phyloP scores from a whole-genome alignment of 2,888 invertebrate genomes.

The Cantharis rustica region DNA sequence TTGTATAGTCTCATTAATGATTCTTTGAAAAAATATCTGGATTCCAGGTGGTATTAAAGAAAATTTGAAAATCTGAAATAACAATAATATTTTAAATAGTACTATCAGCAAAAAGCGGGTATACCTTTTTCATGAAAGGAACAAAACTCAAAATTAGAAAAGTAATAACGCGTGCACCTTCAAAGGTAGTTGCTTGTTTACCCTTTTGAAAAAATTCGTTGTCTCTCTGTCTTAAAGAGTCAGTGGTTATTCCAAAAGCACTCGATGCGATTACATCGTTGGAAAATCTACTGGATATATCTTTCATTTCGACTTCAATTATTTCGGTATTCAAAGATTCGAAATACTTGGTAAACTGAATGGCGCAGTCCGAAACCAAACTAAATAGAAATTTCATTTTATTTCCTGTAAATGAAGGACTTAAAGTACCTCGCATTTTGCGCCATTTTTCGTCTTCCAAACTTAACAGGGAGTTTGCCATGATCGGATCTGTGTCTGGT shows the following conservation, averaged over 20 bases:
- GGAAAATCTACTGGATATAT: conserved; percentile 55
- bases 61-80: conserved; percentile 13
- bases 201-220: conserved; percentile 63
- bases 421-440: conserved; percentile 9
- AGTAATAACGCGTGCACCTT: not conserved
- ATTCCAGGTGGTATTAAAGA: not conserved
- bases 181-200: conserved; percentile 55
- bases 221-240: conserved; percentile 59
- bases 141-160: not conserved
- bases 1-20: conserved; percentile 32
- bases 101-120: not conserved
- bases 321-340: conserved; percentile 33
- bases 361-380: conserved; percentile 21
- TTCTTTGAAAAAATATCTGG: conserved; percentile 28
- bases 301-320: conserved; percentile 53
- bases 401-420: conserved; percentile 18
- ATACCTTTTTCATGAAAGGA: not conserved
- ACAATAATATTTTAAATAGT: no score
- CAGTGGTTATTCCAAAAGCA: conserved; percentile 60
- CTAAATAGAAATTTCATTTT: conserved; percentile 18
- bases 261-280: conserved; percentile 62
- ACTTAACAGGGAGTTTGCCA: not conserved
- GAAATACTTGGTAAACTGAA: conserved; percentile 39
- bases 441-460: conserved; percentile 23
- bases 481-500: not conserved